These are phyloP conservation scores for Yponomeuta evonymella DNA, from an alignment of 2,888 invertebrate species.

Conservation along the genomic window DNA sequence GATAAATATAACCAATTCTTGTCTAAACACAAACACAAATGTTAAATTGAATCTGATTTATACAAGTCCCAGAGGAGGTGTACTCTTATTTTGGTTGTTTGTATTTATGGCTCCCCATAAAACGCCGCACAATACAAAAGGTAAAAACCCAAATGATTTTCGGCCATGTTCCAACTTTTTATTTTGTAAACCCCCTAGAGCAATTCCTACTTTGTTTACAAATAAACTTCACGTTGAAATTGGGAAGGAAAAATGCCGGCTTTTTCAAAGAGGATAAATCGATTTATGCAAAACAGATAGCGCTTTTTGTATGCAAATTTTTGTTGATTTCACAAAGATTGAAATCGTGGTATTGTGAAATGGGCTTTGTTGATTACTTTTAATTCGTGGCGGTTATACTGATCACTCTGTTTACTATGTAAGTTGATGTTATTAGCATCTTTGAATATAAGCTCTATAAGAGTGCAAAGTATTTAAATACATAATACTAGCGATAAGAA, in stretches of 20 bases:
- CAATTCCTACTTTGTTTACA: slow-evolving; percentile 71
- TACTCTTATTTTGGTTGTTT: slow-evolving; percentile 30
- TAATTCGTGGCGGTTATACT: neutral
- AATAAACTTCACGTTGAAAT: slow-evolving; percentile 70
- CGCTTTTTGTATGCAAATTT: slow-evolving; percentile 74
- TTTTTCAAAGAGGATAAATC: slow-evolving; percentile 72
- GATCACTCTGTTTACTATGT: neutral
- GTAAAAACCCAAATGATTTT: slow-evolving; percentile 43
- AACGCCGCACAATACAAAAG: slow-evolving; percentile 20
- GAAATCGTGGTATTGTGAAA: slow-evolving; percentile 66
- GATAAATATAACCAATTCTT: no score
- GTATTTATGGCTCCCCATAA: slow-evolving; percentile 30
- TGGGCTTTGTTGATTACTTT: slow-evolving; percentile 54
- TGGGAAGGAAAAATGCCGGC: slow-evolving; percentile 62
- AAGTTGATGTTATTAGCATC: neutral
- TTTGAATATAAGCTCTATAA: neutral
- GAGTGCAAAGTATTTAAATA: no score
- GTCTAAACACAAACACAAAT: neutral
- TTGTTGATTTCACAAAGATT: slow-evolving; percentile 71
- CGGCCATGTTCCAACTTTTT: slow-evolving; percentile 57
- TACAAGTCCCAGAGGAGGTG: neutral
- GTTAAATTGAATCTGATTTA: neutral
- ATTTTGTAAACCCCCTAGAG: slow-evolving; percentile 69
- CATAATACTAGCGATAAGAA: no score
- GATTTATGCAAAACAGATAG: slow-evolving; percentile 73